These are phyloP conservation scores for Helicoverpa armigera DNA, from an alignment of 1,140 invertebrate genomes.

Conservation along the genomic window DNA sequence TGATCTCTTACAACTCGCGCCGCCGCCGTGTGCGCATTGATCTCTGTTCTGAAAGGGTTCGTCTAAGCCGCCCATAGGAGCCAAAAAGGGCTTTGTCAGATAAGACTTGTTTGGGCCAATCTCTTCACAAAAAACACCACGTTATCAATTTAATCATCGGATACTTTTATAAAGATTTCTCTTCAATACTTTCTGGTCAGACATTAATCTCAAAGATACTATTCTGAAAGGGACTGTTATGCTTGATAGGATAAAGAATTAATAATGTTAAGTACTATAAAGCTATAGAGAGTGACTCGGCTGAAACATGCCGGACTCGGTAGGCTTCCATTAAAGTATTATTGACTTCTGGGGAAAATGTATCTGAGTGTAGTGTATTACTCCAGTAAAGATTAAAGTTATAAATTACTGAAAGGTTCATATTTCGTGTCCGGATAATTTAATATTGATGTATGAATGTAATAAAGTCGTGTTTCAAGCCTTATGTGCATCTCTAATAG, in stretches of 20 bases:
- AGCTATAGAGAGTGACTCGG: slow-evolving; percentile 36
- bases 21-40: slow-evolving; percentile 57
- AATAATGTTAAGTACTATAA: slow-evolving; percentile 64
- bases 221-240: slow-evolving; percentile 50
- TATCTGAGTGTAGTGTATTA: background rate
- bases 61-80: slow-evolving; percentile 68
- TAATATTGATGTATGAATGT: too few species aligned
- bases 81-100: slow-evolving; percentile 74
- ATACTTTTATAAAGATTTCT: slow-evolving; percentile 68
- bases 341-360: slow-evolving; percentile 29
- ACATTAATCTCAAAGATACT: slow-evolving; percentile 56
- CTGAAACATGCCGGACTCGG: slow-evolving; percentile 25
- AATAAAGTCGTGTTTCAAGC: too few species aligned
- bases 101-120: slow-evolving; percentile 77
- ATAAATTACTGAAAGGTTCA: background rate
- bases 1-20: slow-evolving; percentile 25
- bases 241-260: slow-evolving; percentile 60
- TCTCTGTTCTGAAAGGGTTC: slow-evolving; percentile 76
- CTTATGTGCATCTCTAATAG: too few species aligned
- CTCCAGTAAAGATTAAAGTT: background rate
- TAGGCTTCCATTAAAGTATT: slow-evolving; percentile 41
- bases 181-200: slow-evolving; percentile 53
- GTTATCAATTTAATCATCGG: slow-evolving; percentile 81
- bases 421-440: background rate
- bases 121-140: slow-evolving; percentile 68